phyloP scores from a whole-genome alignment of 2,888 invertebrate genomes.

The Drosophila cracens region DNA sequence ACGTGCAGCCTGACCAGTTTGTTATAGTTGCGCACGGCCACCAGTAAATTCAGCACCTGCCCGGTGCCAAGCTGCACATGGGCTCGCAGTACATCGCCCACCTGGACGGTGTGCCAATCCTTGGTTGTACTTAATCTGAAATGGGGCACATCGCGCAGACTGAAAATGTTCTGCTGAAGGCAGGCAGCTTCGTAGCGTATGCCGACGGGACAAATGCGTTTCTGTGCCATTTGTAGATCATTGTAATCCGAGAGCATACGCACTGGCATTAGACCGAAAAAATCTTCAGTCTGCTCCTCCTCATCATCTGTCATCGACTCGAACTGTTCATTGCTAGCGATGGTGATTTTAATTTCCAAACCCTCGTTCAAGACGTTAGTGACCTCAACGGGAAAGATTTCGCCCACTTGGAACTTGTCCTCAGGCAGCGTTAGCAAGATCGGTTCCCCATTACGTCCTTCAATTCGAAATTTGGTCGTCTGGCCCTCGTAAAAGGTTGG shows the following conservation, averaged over 20 bases:
- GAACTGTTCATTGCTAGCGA: no score
- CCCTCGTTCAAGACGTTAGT: constrained; percentile 80
- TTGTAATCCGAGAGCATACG: constrained; percentile 81
- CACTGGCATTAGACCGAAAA: constrained; percentile 84
- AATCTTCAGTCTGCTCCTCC: constrained; percentile 48
- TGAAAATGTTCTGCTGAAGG: constrained; percentile 82
- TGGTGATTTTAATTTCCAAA: constrained; percentile 79
- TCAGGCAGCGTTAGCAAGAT: constrained; percentile 77
- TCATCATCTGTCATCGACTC: no score
- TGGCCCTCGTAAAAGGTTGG: constrained; percentile 78
- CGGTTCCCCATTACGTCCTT: constrained; percentile 68
- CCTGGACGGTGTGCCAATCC: constrained; percentile 75
- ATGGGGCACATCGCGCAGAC: constrained; percentile 82
- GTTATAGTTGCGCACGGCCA: constrained; percentile 79
- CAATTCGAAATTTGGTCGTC: constrained; percentile 81
- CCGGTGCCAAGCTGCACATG: constrained; percentile 80
- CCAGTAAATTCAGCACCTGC: constrained; percentile 80
- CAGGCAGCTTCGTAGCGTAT: constrained; percentile 74
- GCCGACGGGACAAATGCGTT: constrained; percentile 67
- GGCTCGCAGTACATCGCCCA: constrained; percentile 81
- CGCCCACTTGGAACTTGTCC: constrained; percentile 79
- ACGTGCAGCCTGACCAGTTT: constrained; percentile 82
- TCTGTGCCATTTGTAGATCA: constrained; percentile 79
- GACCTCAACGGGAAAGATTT: constrained; percentile 78
- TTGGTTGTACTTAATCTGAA: constrained; percentile 72